A percentile compares a stretch with the other conserved stretches of the same genome.
These are phyloP conservation scores for Burhinus bistriatus DNA, from an alignment of 2,113 vertebrate genomes.

Conservation along the genomic window DNA sequence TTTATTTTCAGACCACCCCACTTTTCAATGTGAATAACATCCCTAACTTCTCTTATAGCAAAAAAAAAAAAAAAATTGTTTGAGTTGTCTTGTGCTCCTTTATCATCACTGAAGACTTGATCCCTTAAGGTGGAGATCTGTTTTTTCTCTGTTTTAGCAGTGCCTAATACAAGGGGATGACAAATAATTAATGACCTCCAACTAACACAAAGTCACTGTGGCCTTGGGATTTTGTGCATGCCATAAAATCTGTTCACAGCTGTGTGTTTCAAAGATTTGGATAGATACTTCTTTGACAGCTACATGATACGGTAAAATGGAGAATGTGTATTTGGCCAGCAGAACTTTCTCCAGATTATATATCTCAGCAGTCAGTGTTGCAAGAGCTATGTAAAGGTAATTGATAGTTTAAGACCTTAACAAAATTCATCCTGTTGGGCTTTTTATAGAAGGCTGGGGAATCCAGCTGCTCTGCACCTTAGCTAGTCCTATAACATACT, in stretches of 20 bases:
- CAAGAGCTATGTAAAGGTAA: slow-evolving; percentile 48
- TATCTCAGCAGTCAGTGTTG: slow-evolving; percentile 10
- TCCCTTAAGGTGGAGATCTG: neutral
- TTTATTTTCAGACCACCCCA: neutral
- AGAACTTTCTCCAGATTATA: slow-evolving; percentile 29
- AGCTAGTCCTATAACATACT: slow-evolving; percentile 23
- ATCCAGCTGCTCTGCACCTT: slow-evolving; percentile 45
- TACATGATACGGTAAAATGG: neutral
- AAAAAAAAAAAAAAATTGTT: neutral
- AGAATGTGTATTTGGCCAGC: slow-evolving; percentile 19
- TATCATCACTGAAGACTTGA: neutral
- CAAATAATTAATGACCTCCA: slow-evolving; percentile 20
- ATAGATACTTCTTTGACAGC: slow-evolving; percentile 15
- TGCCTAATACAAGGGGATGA: neutral
- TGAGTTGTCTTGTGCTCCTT: neutral
- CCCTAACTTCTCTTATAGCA: neutral
- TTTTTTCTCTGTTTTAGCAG: neutral
- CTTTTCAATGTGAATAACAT: neutral
- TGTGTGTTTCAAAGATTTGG: neutral
- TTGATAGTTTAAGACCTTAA: slow-evolving; percentile 49
- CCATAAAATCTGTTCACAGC: neutral
- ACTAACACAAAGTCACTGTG: neutral
- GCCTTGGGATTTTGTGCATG: slow-evolving; percentile 43
- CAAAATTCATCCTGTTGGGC: slow-evolving; percentile 52
- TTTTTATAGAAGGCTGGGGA: slow-evolving; percentile 47